Conservation (phyloP, 53 echinoderm and acorn worm genomes). For the Apostichopus leukothele region DNA sequence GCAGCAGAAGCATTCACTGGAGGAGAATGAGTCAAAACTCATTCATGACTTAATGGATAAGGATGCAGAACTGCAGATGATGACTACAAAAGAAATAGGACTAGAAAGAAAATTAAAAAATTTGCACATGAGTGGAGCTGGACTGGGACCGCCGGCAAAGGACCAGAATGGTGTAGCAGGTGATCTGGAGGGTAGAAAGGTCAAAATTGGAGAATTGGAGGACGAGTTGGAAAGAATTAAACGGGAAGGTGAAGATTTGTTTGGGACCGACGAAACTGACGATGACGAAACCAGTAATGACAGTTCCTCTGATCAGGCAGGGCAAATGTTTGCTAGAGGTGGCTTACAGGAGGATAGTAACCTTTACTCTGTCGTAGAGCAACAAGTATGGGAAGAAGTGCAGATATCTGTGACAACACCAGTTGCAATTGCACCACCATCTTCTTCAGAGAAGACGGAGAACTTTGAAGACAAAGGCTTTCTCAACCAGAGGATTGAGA, state of each 20-base stretch:
- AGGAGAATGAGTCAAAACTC: conserved; percentile 31
- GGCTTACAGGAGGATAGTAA: not conserved
- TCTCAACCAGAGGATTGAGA: conserved; percentile 15
- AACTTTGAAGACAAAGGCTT: not conserved
- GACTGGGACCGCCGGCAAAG: not conserved
- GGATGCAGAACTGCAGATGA: conserved; percentile 25
- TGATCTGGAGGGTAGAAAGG: conserved; percentile 35
- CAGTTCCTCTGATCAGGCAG: not conserved
- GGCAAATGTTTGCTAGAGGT: not conserved
- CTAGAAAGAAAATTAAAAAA: conserved; percentile 16
- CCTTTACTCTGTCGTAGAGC: conserved; percentile 29
- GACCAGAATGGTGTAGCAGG: not conserved
- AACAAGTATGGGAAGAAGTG: conserved; percentile 46
- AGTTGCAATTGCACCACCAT: not conserved
- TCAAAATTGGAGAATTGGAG: conserved; percentile 33
- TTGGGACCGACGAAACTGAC: not conserved
- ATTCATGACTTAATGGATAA: conserved; percentile 35
- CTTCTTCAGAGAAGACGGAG: not conserved
- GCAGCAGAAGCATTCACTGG: not conserved
- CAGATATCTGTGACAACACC: not conserved
- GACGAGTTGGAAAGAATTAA: conserved; percentile 54
- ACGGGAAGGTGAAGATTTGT: not conserved
- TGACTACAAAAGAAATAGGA: conserved; percentile 28
- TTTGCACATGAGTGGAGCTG: conserved; percentile 18
- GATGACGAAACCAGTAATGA: not conserved